Evolutionary conservation across 1,140 invertebrate genomes (phyloP).

Genomic region (Gonioctena quinquepunctata): DNA sequence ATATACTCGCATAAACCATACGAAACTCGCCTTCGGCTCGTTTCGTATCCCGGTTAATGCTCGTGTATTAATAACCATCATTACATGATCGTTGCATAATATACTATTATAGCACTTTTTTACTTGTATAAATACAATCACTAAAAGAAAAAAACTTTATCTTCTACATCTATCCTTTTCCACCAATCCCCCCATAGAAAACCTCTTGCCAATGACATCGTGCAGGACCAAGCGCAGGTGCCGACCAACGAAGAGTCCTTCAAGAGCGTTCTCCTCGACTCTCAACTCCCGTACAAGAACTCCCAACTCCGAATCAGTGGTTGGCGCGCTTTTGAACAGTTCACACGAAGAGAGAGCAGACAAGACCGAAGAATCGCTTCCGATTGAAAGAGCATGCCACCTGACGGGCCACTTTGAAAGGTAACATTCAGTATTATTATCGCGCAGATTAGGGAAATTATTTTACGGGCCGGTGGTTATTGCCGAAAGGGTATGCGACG

Average conservation of each 20-base stretch:
- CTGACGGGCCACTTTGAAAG: conserved; percentile 1
- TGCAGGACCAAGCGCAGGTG: neutral
- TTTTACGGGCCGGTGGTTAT: neutral
- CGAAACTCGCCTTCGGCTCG: too few relatives aligned
- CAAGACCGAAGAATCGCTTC: neutral
- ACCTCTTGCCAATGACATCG: neutral
- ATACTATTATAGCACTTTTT: too few relatives aligned
- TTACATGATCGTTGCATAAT: too few relatives aligned
- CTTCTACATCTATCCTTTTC: too few relatives aligned
- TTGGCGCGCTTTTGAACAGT: neutral
- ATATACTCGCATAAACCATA: too few relatives aligned
- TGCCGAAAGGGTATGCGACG: neutral
- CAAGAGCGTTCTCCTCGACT: too few relatives aligned
- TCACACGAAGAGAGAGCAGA: neutral
- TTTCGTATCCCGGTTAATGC: too few relatives aligned
- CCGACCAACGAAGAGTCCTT: neutral
- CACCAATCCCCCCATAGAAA: neutral
- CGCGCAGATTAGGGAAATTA: neutral
- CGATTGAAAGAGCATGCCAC: neutral
- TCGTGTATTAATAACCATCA: too few relatives aligned
- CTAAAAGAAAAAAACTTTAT: too few relatives aligned
- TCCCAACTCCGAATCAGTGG: neutral
- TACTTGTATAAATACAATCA: too few relatives aligned
- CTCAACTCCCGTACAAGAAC: neutral
- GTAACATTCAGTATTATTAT: neutral